Percentiles rank a stretch among this genome's conserved stretches.
Evolutionary conservation across 2,888 invertebrate species (phyloP).

Genomic region (Caenorhabditis virilis): DNA sequence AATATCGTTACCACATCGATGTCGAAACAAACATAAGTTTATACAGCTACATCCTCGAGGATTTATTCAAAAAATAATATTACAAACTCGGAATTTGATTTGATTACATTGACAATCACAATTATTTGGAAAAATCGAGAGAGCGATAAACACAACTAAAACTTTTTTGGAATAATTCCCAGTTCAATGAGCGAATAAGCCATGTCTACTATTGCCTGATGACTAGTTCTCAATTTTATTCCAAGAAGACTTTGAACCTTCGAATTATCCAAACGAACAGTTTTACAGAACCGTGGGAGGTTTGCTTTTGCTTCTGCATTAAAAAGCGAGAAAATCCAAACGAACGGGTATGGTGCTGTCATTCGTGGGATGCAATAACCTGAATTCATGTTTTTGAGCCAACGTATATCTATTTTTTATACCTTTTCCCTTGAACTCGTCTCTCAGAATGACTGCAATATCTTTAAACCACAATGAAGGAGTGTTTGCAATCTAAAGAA

Average conservation of each 20-base stretch:
- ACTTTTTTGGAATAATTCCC: slow-evolving; percentile 67
- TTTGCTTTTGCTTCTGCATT: slow-evolving; percentile 71
- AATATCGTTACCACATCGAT: too few species aligned
- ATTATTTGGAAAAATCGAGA: too few species aligned
- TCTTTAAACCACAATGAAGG: slow-evolving; percentile 71
- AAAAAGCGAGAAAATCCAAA: slow-evolving; percentile 70
- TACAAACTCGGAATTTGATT: too few species aligned
- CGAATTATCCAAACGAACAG: slow-evolving; percentile 68
- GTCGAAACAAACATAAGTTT: too few species aligned
- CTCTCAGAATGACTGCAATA: slow-evolving; percentile 70
- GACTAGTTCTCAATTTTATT: slow-evolving; percentile 70
- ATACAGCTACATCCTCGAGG: too few species aligned
- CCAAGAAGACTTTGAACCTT: slow-evolving; percentile 69
- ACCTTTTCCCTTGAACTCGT: slow-evolving; percentile 72
- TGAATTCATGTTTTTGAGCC: slow-evolving; percentile 9
- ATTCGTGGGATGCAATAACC: slow-evolving; percentile 70
- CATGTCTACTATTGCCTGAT: slow-evolving; percentile 72
- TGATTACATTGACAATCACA: too few species aligned
- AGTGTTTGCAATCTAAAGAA: slow-evolving; percentile 45
- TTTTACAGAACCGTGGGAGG: slow-evolving; percentile 61
- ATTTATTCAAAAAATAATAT: too few species aligned
- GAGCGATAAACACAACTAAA: too few species aligned
- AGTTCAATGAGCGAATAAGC: slow-evolving; percentile 72
- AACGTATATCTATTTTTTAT: too few species aligned
- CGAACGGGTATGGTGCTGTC: slow-evolving; percentile 70